Evolutionary conservation across 2,888 invertebrate species (phyloP).

Genomic region (Galerucella nymphaeae): DNA sequence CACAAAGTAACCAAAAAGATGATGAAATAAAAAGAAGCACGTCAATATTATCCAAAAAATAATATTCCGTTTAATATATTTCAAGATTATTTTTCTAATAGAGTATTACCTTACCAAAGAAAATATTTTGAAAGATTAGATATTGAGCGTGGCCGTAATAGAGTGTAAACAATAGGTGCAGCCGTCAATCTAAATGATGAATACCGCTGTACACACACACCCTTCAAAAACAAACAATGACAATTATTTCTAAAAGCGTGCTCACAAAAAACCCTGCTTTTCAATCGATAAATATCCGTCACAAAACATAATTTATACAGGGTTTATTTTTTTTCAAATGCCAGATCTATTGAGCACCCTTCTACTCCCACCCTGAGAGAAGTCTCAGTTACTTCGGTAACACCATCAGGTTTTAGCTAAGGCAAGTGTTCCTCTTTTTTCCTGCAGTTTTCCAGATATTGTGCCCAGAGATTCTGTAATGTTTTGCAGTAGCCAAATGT

Average conservation of each 20-base stretch:
- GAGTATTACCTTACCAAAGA: slow-evolving; percentile 14
- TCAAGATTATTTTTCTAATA: neutral
- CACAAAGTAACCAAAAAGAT: too few species aligned
- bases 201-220: slow-evolving; percentile 45
- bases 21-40: neutral
- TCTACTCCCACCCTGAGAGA: too few species aligned
- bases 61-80: neutral
- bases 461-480: too few species aligned
- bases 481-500: too few species aligned
- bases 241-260: slow-evolving; percentile 41
- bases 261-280: slow-evolving; percentile 29
- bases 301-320: neutral
- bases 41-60: neutral
- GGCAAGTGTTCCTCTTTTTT: too few species aligned
- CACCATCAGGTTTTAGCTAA: too few species aligned
- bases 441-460: too few species aligned
- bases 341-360: too few species aligned
- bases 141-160: slow-evolving; percentile 48
- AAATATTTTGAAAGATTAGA: slow-evolving; percentile 51
- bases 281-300: slow-evolving; percentile 29
- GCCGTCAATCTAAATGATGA: slow-evolving; percentile 55
- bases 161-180: slow-evolving; percentile 53
- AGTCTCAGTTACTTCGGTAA: too few species aligned
- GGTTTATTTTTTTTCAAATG: neutral
- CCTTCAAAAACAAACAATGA: slow-evolving; percentile 42